A percentile compares a stretch with the other conserved stretches of the same genome.
Evolutionary conservation across 1,140 invertebrate species (phyloP).

Genomic region (Medauroidea extradentata): DNA sequence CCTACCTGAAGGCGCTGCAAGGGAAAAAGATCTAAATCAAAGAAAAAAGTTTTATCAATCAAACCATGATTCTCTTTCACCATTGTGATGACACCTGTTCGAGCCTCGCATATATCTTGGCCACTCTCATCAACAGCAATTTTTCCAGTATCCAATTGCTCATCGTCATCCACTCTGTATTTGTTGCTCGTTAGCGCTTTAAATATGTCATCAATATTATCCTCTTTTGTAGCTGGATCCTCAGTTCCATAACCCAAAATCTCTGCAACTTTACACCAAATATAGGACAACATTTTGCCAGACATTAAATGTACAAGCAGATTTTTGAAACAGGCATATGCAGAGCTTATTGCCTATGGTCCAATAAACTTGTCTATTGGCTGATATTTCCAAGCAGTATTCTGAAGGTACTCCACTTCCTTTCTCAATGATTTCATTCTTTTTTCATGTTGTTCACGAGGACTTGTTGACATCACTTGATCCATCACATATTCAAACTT

Average conservation of each 20-base stretch:
- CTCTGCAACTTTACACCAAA: too few species aligned
- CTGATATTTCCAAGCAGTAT: constrained; percentile 46
- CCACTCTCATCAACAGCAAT: neutral
- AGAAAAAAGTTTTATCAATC: constrained; percentile 9
- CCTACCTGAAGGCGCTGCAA: neutral
- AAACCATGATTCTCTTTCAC: constrained; percentile 8
- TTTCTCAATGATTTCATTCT: constrained; percentile 41
- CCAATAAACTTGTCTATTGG: constrained; percentile 47
- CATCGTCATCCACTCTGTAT: neutral
- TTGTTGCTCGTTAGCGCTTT: too few species aligned
- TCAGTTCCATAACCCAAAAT: too few species aligned
- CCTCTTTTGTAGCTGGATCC: too few species aligned
- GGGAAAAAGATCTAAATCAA: constrained; percentile 1
- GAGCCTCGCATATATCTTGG: neutral
- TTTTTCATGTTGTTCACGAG: constrained; percentile 42
- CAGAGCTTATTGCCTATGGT: constrained; percentile 32
- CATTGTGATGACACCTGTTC: constrained; percentile 5
- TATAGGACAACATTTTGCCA: too few species aligned
- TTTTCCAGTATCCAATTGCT: neutral
- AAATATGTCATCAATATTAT: too few species aligned
- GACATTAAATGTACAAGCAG: too few species aligned
- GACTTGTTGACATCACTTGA: constrained; percentile 18
- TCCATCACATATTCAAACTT: constrained; percentile 31
- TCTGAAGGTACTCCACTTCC: constrained; percentile 44
- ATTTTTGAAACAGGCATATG: constrained; percentile 1